Evolutionary conservation across 2,888 invertebrate species (phyloP), one percentile per base, ranked within the genome.

Genomic region (Drosophila pegasa): DNA sequence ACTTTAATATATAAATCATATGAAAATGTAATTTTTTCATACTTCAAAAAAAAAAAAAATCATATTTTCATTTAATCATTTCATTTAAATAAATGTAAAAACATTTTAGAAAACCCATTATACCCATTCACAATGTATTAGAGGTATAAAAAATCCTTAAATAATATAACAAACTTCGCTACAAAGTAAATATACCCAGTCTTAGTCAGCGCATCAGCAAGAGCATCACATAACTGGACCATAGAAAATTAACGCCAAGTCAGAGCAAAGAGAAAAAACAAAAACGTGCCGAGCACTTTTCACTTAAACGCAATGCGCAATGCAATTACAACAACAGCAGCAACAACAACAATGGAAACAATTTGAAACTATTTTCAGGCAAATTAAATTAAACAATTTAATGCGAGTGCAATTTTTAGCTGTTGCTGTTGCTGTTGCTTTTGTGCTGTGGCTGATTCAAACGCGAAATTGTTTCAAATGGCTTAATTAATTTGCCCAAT

Each of bases 401-500:
- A 88, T 88, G 87, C 72, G 78, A 43, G 47, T 69, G 85, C 87
- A 84, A 84, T 85, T 85, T 84, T 35, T 50, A 9, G 31, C 12
- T 47, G 27, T 9, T 45, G 12, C n/a, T 40, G 20, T 22, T 41
- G 22, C 6, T 27, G 4, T 27, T 12, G 29, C 14, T 33, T 33
- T 33, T 33, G 33, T 33, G 65, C 58, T 66, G 7, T 33, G 33
- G 37, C 54, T n/a, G n/a, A n/a, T n/a, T n/a, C n/a, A 71, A 75
- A 72, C 14, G 69, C 78, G 60, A 87, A 82, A 82, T 85, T 87
- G 88, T 85, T 75, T 65, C 50, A 88, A 85, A 83, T 83, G 77
- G 77, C 85, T 85, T 85, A 88, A 85, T 85, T 85, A 87, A 88
- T 88, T 85, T 88, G 83, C 40, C 87, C 88, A 88, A 79, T 88